Evolutionary conservation across 1,140 invertebrate genomes (phyloP).

Genomic region (Bombus balteatus): DNA sequence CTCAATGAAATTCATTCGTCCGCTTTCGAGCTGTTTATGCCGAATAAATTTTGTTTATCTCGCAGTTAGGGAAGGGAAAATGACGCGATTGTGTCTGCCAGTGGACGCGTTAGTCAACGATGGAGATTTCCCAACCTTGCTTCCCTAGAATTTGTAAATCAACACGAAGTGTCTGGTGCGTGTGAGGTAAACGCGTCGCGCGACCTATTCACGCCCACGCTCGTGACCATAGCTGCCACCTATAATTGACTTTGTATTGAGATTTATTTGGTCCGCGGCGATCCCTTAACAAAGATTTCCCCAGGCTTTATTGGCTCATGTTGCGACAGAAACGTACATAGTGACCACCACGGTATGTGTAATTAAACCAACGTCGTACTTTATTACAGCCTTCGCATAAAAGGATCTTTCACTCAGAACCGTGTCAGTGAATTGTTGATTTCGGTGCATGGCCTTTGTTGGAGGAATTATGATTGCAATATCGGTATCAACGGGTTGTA

Average conservation of each 20-base stretch:
- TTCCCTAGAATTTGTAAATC: conserved; percentile 67
- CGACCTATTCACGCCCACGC: conserved; percentile 64
- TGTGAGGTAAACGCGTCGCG: conserved; percentile 59
- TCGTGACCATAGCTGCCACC: conserved; percentile 60
- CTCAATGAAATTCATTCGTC: neutral
- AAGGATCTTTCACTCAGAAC: neutral
- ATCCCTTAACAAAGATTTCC: conserved; percentile 59
- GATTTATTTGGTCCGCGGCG: conserved; percentile 61
- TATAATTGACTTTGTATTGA: conserved; percentile 68
- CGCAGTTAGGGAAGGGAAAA: neutral
- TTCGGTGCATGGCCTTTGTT: neutral
- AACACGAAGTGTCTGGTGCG: conserved; percentile 30
- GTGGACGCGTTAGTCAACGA: conserved; percentile 34
- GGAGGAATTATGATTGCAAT: neutral
- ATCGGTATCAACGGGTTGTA: neutral
- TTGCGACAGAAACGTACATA: conserved; percentile 31
- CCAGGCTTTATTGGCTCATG: conserved; percentile 36
- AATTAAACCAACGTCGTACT: conserved; percentile 36
- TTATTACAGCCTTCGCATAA: conserved; percentile 4
- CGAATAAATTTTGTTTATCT: conserved; percentile 31
- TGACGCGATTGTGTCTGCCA: neutral
- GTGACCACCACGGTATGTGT: conserved; percentile 19
- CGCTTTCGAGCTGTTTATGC: neutral
- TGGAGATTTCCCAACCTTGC: conserved; percentile 26
- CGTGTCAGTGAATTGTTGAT: neutral